Evolutionary conservation across 2,888 invertebrate species (phyloP).

Genomic region (Schrankia costaestrigalis): DNA sequence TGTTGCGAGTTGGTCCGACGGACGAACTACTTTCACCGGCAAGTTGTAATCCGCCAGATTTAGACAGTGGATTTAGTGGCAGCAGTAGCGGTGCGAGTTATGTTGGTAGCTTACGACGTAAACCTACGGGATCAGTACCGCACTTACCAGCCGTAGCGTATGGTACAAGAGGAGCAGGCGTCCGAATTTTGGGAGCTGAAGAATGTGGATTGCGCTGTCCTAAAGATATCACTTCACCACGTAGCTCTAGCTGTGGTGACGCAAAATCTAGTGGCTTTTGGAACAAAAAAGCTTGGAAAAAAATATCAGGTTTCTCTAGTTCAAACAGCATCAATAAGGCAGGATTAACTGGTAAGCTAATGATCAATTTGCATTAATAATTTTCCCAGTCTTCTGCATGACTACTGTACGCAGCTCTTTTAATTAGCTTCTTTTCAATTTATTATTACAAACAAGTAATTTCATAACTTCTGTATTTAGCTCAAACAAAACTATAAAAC

Average conservation of each 20-base stretch:
- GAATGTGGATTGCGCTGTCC: constrained; percentile 66
- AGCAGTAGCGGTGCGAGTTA: constrained; percentile 91
- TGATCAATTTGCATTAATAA: neutral
- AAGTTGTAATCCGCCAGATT: constrained; percentile 83
- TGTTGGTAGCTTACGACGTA: constrained; percentile 84
- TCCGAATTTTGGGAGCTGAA: constrained; percentile 69
- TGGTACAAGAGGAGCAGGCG: constrained; percentile 73
- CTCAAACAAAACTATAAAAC: constrained; percentile 47
- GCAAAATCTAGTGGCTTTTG: constrained; percentile 82
- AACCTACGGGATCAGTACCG: constrained; percentile 74
- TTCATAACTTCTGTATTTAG: constrained; percentile 60
- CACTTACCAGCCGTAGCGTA: constrained; percentile 77
- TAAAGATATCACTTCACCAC: constrained; percentile 62
- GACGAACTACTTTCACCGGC: constrained; percentile 87
- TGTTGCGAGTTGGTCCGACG: constrained; percentile 85
- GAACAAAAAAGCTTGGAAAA: constrained; percentile 90
- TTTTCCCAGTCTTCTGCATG: constrained; percentile 24
- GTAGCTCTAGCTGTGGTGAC: constrained; percentile 75
- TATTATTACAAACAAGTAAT: constrained; percentile 15
- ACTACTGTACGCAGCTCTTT: constrained; percentile 16
- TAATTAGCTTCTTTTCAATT: constrained; percentile 14
- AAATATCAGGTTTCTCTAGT: constrained; percentile 87
- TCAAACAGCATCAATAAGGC: constrained; percentile 86
- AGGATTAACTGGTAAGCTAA: constrained; percentile 82
- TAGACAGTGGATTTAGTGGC: constrained; percentile 91